phyloP scores from a whole-genome alignment of 2,888 invertebrate genomes.

The Cylindroiulus punctatus region DNA sequence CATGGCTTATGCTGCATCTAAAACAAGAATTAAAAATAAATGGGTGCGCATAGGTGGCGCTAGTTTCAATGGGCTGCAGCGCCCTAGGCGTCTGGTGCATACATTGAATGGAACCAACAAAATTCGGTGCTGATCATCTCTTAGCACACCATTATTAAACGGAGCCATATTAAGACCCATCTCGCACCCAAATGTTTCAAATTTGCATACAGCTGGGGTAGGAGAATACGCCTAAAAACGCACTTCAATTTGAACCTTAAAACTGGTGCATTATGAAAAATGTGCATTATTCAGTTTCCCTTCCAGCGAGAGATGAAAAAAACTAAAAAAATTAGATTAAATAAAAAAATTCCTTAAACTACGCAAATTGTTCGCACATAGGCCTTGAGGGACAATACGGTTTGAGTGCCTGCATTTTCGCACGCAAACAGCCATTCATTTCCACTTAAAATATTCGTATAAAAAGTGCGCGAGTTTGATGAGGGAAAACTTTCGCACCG shows the following conservation, averaged over 20 bases:
- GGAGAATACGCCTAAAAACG: not conserved
- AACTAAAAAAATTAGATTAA: slow-evolving; percentile 29
- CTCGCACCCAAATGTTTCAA: not conserved
- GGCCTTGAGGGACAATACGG: slow-evolving; percentile 34
- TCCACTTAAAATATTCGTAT: slow-evolving; percentile 30
- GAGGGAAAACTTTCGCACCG: slow-evolving; percentile 42
- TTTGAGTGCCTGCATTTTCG: slow-evolving; percentile 18
- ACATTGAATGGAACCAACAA: not conserved
- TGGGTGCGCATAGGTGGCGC: not conserved
- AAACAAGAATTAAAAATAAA: too few relatives aligned
- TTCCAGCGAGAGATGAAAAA: not conserved
- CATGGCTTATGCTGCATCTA: too few relatives aligned
- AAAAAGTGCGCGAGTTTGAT: not conserved
- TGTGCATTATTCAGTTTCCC: slow-evolving; percentile 36
- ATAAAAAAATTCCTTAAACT: slow-evolving; percentile 22
- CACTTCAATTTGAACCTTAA: slow-evolving; percentile 19
- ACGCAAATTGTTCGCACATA: slow-evolving; percentile 14
- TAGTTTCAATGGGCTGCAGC: not conserved
- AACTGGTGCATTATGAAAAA: slow-evolving; percentile 31
- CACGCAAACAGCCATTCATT: slow-evolving; percentile 37
- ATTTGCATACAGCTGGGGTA: slow-evolving; percentile 19
- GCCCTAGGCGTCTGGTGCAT: not conserved
- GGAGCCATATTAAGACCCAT: slow-evolving; percentile 27
- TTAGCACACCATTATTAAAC: not conserved
- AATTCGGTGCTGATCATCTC: not conserved